These are phyloP conservation scores for Formicarius rufipectus DNA, from an alignment of 2,113 vertebrate species.

Conservation along the genomic window DNA sequence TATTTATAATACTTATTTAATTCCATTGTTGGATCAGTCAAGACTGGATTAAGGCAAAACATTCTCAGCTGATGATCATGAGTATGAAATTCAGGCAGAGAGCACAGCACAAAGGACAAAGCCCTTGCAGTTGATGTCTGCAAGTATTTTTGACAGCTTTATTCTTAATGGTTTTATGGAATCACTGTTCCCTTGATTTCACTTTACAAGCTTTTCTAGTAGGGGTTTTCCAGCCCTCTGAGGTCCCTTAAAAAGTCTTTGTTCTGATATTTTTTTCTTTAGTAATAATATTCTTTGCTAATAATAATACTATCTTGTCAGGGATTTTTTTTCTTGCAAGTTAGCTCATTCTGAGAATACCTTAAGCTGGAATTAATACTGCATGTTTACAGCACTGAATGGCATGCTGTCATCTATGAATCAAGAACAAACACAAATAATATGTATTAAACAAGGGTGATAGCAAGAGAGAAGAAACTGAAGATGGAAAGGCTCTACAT, in stretches of 20 bases:
- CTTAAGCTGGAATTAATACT: background rate
- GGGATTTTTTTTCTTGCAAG: background rate
- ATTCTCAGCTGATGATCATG: background rate
- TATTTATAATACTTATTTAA: background rate
- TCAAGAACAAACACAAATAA: background rate
- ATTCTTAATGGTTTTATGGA: background rate
- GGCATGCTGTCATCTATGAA: background rate
- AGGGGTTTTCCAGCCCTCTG: background rate
- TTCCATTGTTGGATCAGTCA: background rate
- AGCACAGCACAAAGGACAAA: background rate
- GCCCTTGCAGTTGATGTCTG: background rate
- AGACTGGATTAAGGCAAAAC: background rate
- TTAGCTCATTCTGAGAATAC: background rate
- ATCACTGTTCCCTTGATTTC: background rate
- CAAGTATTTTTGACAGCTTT: background rate
- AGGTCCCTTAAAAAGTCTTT: background rate
- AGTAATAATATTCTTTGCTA: background rate
- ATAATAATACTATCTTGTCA: background rate
- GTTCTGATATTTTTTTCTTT: background rate
- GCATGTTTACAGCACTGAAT: background rate
- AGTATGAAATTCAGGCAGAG: background rate
- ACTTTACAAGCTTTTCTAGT: background rate
- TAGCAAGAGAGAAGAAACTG: background rate
- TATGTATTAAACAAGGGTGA: background rate
- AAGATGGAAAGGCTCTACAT: background rate